Base-by-base conservation (phyloP, 2,797 vertebrate genomes). In the Anabas testudineus region DNA sequence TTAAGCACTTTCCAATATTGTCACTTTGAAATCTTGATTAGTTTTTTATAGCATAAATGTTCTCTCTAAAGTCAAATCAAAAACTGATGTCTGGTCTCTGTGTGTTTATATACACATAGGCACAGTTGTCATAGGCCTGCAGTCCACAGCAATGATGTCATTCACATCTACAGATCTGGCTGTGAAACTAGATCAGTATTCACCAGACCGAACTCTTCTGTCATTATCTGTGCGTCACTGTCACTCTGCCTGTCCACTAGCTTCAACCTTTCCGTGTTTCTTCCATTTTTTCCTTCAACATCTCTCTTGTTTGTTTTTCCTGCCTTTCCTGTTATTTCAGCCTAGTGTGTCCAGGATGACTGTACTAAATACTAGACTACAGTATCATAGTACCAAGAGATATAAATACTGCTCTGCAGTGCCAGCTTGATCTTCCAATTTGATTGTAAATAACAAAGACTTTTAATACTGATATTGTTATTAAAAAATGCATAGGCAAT, bases 131-230 rank as follows among this genome's bases (percentile, higher is more conserved):
- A 36, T 46, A 2, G 12, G 60, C 66, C 65, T 51, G 68, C 54
- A 56, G 68, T 65, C 63, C 63, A 76, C 62, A 79, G 70, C 54
- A 53, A 13, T 85, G 81, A 84, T 80, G 78, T 87, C 78, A 82
- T 79, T 67, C 65, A 57, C 46, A 52, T 67, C 51, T 10, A 68
- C 78, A 67, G 66, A 70, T 78, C 67, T 73, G 71, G 67, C 61
- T 62, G 45, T 54, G 14, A 74, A 68, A 73, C 77, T 19, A 52
- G 49, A 80, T 80, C 52, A 76, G 64, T 67, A 63, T 69, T 84
- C 49, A 61, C 54, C 57, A 76, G 54, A 49, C 51, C 48, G 15
- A 39, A 16, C 64, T 22, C 63, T 32, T 32, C 7, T 32, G 30
- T 66, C 61, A 58, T 76, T 80, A 75, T 67, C 69, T 66, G 69